Percentiles rank a stretch among this genome's conserved stretches.
phyloP scores from a whole-genome alignment of 2,888 invertebrate genomes.

The Tetranychus truncatus region DNA sequence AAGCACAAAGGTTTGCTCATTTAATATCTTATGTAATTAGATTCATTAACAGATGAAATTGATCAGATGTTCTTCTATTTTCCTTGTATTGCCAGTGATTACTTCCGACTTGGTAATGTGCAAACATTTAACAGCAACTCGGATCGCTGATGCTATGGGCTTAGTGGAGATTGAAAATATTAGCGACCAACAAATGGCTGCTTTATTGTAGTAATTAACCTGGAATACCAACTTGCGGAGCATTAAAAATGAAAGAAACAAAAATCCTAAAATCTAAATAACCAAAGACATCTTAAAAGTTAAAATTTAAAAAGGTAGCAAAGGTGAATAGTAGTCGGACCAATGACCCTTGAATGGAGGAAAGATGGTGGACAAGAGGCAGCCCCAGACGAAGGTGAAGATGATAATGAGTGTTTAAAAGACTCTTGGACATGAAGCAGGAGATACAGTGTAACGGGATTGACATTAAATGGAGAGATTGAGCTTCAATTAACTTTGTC shows the following conservation, averaged over 20 bases:
- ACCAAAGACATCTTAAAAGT: too few relatives aligned
- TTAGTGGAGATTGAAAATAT: conserved; percentile 2
- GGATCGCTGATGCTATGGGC: conserved; percentile 8
- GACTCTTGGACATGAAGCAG: not conserved
- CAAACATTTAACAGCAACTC: conserved; percentile 9
- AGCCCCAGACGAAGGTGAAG: not conserved
- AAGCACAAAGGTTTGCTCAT: conserved; percentile 7
- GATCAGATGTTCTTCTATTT: not conserved
- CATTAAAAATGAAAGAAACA: not conserved
- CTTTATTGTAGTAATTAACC: not conserved
- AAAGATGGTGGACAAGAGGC: not conserved
- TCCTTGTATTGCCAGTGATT: not conserved
- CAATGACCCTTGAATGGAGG: not conserved
- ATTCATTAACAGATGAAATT: not conserved
- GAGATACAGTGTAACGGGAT: conserved; percentile 4
- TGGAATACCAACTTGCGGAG: not conserved
- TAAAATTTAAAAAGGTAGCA: not conserved
- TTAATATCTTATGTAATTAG: not conserved
- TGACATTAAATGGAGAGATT: conserved; percentile 5
- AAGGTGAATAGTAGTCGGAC: not conserved
- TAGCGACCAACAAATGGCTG: not conserved
- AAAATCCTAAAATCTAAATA: too few relatives aligned
- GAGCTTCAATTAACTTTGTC: not conserved
- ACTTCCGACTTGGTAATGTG: not conserved
- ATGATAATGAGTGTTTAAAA: not conserved